Base-by-base conservation (phyloP, 2,113 vertebrate species). In the Xyliphius kryptos region DNA sequence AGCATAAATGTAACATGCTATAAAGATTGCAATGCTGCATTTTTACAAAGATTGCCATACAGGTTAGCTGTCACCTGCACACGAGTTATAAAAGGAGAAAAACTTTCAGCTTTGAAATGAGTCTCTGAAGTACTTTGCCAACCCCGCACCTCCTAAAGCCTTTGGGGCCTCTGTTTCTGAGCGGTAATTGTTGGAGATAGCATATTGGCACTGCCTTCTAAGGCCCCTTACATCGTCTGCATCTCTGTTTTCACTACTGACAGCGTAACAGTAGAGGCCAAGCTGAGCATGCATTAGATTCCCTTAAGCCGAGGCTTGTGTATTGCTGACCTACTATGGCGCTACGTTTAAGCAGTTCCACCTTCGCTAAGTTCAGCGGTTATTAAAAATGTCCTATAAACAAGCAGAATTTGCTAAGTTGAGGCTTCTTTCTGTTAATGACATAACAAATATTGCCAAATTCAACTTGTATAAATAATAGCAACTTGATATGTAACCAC, bases 131-230 rank as follows among this genome's bases (percentile, higher is more conserved):
- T 21, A 36, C 37, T 16, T 19, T 43, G 12, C 59, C 56, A 60
- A 56, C 48, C 51, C 43, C n/a, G 20, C 59, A 47, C 19, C 15
- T 40, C 49, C 22, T 15, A 44, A 54, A 17, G 20, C 52, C 64
- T 52, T 32, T 44, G 50, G 41, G 54, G 16, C 15, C 53, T 22
- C 62, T 69, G 67, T 58, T 41, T 70, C 66, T 70, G 68, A 78
- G 71, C 61, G 61, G 66, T 76, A 61, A 68, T 73, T 71, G 72
- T 59, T 71, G 53, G 46, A 65, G 56, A 76, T 78, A 78, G 74
- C 72, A 77, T 83, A 82, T 83, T 76, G 76, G 54, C 73, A 72
- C 64, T 54, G 71, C 70, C 61, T 78, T 70, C 52, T 43, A 49
- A 22, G 55, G 70, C 69, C 44, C 37, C 68, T 73, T 72, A 73